Evolutionary conservation across 2,888 invertebrate genomes (phyloP), one percentile per base, ranked within the genome.

Genomic region (Drosophila emarginata): DNA sequence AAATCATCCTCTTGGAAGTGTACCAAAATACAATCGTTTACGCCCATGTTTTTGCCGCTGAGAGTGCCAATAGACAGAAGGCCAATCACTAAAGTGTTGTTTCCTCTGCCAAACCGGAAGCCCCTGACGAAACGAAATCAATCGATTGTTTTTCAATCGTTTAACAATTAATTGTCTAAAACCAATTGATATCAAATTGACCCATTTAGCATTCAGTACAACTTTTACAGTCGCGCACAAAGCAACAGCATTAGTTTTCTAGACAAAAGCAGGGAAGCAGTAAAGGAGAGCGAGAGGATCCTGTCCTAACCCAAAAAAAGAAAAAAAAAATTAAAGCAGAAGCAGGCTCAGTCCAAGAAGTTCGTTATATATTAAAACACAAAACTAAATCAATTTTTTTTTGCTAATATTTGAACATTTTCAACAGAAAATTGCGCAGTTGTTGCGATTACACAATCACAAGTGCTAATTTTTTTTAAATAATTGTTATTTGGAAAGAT

Each of bases 151-250:
- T 70, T 67, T 58, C 76, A 64, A 79, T 75, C 72, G 71, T 9
- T 9, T 32, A 4, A 32, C 32, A 32, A 53, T 56, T 59, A 64
- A 57, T 72, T 73, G 50, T 79, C 78, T 64, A 77, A 77, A 64
- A 45, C 6, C 77, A 80, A 74, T 79, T 78, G 72, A 76, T 83
- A 87, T 84, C 74, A 78, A 81, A 80, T 65, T 89, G 89, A 89
- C 88, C 89, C 88, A 89, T 79, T 89, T 88, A 26, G 57, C 59
- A 15, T 51, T 64, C 84, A 90, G 90, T 90, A 80, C 90, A 88
- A 89, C 77, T 88, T 80, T 60, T 79, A 77, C 77, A 80, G 87
- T 88, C 84, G 90, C 79, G 72, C 76, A 79, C 60, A 65, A 66
- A 82, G 80, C 85, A 82, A 82, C 81, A 66, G 71, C 76, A 67